Base-by-base conservation (phyloP, 2,113 vertebrate genomes). In the Embiotoca jacksoni region DNA sequence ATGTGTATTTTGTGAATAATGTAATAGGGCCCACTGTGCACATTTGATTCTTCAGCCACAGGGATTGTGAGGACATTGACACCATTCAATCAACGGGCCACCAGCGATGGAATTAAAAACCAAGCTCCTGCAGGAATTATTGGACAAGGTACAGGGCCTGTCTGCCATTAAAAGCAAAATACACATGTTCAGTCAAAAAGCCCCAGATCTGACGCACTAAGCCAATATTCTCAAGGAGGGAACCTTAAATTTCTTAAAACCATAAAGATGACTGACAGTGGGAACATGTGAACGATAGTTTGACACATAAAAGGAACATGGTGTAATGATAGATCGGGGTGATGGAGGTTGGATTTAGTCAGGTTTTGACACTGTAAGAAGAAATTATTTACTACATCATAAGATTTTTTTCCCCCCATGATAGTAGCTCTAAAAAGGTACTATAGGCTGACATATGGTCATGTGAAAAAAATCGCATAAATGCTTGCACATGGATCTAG, bases 401-500 rank as follows among this genome's bases (percentile, higher is more conserved):
- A 75, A 75, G 56, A 74, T 80, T 77, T 90, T 78, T 82, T 66
- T 77, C 13, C 7, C 11, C 68, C 76, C 71, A 54, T 55, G 31
- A 79, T 77, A 67, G 60, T 76, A 81, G 57, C 72, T 74, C 53
- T 69, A 68, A 80, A 83, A 71, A 80, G 23, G n/a, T 64, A 64
- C 74, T 75, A 64, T 87, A 80, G 66, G 37, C 62, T 59, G 64
- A 84, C 91, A 93, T 86, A 79, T 91, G 87, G 81, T 82, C 60
- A 83, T 80, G 73, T 81, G 69, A 70, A 88, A 70, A 88, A 83
- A 65, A 59, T 33, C 6, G 0, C 1, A 78, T 87, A 65, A 84
- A 87, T 75, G 49, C 36, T 72, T 87, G 65, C 93, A 95, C 83
- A 90, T 95, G 93, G 94, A 92, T 91, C 63, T 85, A 84, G 81